phyloP scores from a whole-genome alignment of 2,797 vertebrate species.

The Melanotaenia parkinsoni region DNA sequence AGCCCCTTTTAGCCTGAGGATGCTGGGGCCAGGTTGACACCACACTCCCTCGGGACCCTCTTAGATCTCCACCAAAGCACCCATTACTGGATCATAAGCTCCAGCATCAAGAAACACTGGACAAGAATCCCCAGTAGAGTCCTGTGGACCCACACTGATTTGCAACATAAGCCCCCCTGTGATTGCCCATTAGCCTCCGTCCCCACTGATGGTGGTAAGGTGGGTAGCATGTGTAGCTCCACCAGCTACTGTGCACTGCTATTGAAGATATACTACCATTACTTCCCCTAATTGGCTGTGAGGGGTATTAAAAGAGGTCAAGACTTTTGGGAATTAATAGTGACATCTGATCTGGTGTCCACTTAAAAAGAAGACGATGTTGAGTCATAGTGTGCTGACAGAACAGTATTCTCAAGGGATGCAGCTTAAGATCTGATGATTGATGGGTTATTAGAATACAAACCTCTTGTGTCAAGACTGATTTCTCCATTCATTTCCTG shows the following conservation, averaged over 20 bases:
- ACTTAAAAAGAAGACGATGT: constrained; percentile 81
- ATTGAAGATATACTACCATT: constrained; percentile 71
- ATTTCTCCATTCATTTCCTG: constrained; percentile 25
- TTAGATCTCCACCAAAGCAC: constrained; percentile 75
- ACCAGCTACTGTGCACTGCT: constrained; percentile 31
- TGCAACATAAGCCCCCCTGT: constrained; percentile 80
- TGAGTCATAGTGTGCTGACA: constrained; percentile 63
- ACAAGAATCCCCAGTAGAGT: constrained; percentile 79
- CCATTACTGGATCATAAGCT: constrained; percentile 78
- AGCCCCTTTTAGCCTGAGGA: constrained; percentile 73
- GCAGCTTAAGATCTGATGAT: constrained; percentile 62
- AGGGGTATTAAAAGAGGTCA: constrained; percentile 77
- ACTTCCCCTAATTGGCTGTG: constrained; percentile 82
- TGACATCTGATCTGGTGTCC: constrained; percentile 86
- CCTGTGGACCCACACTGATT: constrained; percentile 66
- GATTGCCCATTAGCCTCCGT: constrained; percentile 82
- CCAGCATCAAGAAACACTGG: constrained; percentile 54
- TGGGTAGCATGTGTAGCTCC: constrained; percentile 77
- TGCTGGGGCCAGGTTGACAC: constrained; percentile 58
- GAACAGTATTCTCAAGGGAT: constrained; percentile 50
- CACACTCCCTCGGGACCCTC: constrained; percentile 56
- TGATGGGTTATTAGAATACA: constrained; percentile 73
- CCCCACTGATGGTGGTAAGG: constrained; percentile 66
- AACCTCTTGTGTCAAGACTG: constrained; percentile 33
- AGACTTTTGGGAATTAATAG: constrained; percentile 78